Conservation (phyloP, 2,797 vertebrate species). For the Etheostoma perlongum region DNA sequence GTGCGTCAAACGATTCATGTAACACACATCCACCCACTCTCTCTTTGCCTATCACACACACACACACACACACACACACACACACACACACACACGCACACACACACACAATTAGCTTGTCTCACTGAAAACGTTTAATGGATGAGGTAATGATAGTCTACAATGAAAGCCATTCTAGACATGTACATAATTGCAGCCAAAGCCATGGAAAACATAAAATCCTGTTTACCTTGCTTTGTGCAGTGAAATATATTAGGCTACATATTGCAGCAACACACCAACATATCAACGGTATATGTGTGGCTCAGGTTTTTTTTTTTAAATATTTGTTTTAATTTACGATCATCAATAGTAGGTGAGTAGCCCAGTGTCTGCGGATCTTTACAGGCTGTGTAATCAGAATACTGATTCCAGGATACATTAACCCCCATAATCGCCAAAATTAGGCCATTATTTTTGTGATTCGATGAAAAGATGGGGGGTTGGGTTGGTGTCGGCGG, state of each 20-base stretch:
- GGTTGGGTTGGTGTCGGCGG: background rate
- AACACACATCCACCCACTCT: background rate
- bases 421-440: slow-evolving; percentile 4
- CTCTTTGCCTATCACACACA: background rate
- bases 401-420: background rate
- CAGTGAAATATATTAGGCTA: background rate
- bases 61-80: background rate
- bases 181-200: slow-evolving; percentile 31
- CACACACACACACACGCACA: background rate
- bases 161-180: slow-evolving; percentile 24
- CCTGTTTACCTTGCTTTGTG: background rate
- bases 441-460: slow-evolving; percentile 65
- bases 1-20: slow-evolving; percentile 27
- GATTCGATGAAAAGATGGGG: slow-evolving; percentile 43
- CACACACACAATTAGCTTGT: slow-evolving; percentile 19
- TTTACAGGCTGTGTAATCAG: background rate
- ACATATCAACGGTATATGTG: background rate
- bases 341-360: background rate
- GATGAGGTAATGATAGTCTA: slow-evolving; percentile 39
- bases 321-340: background rate
- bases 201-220: slow-evolving; percentile 26
- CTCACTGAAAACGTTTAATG: slow-evolving; percentile 50
- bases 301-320: background rate
- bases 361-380: background rate
- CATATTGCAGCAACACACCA: background rate